phyloP scores from a whole-genome alignment of 2,113 vertebrate genomes.

The Mastomys coucha region DNA sequence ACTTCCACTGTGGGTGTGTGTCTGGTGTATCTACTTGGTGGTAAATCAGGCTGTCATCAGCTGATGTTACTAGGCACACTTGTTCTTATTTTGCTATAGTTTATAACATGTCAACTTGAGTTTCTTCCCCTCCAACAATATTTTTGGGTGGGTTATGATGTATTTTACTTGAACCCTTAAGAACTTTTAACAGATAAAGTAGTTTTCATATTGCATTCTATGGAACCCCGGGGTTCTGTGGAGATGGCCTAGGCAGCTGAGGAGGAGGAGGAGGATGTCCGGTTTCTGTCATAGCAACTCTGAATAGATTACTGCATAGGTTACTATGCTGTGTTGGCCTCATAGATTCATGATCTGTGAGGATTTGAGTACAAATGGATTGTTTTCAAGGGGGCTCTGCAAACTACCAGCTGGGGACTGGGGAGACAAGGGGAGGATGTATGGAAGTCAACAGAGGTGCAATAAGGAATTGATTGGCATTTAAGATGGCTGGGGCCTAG shows the following conservation, averaged over 20 bases:
- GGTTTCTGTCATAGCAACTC: not conserved
- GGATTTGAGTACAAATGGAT: not conserved
- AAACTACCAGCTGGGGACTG: not conserved
- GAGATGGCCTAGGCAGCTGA: not conserved
- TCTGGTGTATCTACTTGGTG: not conserved
- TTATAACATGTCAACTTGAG: conserved; percentile 37
- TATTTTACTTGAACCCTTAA: not conserved
- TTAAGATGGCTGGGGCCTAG: not conserved
- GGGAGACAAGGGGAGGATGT: not conserved
- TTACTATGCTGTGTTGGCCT: not conserved
- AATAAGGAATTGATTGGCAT: not conserved
- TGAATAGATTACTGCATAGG: not conserved
- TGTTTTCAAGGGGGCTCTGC: not conserved
- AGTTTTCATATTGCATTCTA: not conserved
- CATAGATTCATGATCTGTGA: not conserved
- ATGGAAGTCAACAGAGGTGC: not conserved
- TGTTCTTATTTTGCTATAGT: not conserved
- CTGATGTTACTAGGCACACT: not conserved
- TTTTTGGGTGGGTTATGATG: not conserved
- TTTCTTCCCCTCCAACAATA: not conserved
- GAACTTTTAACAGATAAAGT: not conserved
- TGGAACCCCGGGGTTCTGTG: not conserved
- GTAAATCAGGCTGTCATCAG: not conserved
- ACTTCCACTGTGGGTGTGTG: not conserved
- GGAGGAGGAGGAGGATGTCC: no score